These are phyloP conservation scores for Nephrotoma flavescens DNA, from an alignment of 2,888 invertebrate species.

Conservation along the genomic window DNA sequence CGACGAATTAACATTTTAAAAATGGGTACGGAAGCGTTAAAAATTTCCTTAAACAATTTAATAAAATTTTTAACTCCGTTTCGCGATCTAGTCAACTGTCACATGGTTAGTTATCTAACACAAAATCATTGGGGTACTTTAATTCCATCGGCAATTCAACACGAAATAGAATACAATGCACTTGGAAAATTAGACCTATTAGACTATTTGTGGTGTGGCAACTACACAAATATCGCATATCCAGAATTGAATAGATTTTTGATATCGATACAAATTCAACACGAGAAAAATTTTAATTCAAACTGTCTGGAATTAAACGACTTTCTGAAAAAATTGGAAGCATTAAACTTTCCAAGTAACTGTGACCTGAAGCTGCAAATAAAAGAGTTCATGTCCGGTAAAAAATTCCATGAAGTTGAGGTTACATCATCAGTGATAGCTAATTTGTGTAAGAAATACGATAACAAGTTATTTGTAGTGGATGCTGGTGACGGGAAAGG, in stretches of 20 bases:
- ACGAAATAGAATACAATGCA: conserved; percentile 33
- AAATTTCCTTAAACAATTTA: conserved; percentile 34
- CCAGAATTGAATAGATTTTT: conserved; percentile 5
- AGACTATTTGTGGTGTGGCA: conserved; percentile 35
- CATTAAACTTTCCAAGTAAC: conserved; percentile 14
- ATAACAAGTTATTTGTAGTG: conserved; percentile 36
- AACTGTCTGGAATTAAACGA: conserved; percentile 33
- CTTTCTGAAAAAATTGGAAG: conserved; percentile 27
- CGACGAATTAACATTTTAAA: conserved; percentile 43
- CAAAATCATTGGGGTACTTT: conserved; percentile 46
- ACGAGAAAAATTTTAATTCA: conserved; percentile 17
- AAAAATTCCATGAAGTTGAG: conserved; percentile 71
- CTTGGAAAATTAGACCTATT: conserved; percentile 26
- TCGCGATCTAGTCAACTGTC: conserved; percentile 52
- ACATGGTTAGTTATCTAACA: conserved; percentile 62
- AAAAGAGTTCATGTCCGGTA: conserved; percentile 59
- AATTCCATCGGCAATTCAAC: conserved; percentile 39
- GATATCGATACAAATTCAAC: neutral
- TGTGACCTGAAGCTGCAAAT: conserved; percentile 32
- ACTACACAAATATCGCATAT: conserved; percentile 10
- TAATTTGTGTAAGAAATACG: conserved; percentile 29
- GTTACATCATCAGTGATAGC: conserved; percentile 45
- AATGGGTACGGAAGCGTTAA: conserved; percentile 16
- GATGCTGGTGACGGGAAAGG: conserved; percentile 88
- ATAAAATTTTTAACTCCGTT: conserved; percentile 42